These are phyloP conservation scores for Ephestia elutella DNA, from an alignment of 1,140 invertebrate genomes.

Conservation along the genomic window DNA sequence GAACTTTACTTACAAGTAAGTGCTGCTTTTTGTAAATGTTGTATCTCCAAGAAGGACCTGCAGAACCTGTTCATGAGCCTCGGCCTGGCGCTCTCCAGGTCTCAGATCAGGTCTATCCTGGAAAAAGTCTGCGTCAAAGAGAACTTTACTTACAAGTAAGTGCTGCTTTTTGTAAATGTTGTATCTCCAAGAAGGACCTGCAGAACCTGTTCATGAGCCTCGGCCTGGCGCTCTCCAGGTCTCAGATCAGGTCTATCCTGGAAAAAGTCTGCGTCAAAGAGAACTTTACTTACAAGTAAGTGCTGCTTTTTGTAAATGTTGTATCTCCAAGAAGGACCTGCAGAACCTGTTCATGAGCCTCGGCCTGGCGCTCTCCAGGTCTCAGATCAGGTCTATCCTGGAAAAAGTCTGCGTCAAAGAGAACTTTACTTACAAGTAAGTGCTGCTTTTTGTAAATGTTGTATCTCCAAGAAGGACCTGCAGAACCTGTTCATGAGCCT, in stretches of 20 bases:
- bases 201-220: slow-evolving; percentile 93
- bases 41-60: slow-evolving; percentile 90
- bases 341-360: slow-evolving; percentile 93
- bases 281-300: slow-evolving; percentile 59
- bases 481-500: slow-evolving; percentile 93
- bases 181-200: slow-evolving; percentile 91
- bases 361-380: slow-evolving; percentile 88
- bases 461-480: slow-evolving; percentile 91
- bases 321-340: slow-evolving; percentile 91
- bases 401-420: slow-evolving; percentile 65
- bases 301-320: slow-evolving; percentile 7
- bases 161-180: slow-evolving; percentile 7
- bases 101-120: slow-evolving; percentile 81
- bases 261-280: slow-evolving; percentile 65
- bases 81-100: slow-evolving; percentile 88
- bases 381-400: slow-evolving; percentile 81
- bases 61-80: slow-evolving; percentile 93
- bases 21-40: slow-evolving; percentile 6
- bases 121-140: slow-evolving; percentile 65
- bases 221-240: slow-evolving; percentile 88
- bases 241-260: slow-evolving; percentile 81
- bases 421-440: slow-evolving; percentile 59
- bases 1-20: slow-evolving; percentile 59
- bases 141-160: slow-evolving; percentile 59
- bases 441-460: slow-evolving; percentile 7